Base-by-base conservation (phyloP, 1,140 invertebrate genomes). In the Drosophila triauraria region DNA sequence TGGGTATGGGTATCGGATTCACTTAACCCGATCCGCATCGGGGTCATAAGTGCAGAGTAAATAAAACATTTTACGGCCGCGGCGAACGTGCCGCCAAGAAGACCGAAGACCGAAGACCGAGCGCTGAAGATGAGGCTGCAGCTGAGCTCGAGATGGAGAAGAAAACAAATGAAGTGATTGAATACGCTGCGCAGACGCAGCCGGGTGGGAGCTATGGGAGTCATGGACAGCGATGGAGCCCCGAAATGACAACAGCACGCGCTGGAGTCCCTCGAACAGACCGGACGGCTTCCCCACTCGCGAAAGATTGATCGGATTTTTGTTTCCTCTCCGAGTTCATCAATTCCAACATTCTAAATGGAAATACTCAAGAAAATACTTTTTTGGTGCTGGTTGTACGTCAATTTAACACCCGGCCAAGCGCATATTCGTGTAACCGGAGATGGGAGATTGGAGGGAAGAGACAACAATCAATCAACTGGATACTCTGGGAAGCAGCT, bases 41-140 rank as follows among this genome's bases (percentile, higher is more conserved):
- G 78, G 85, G 85, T 90, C 85, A 90, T 85, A 85, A 90, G 85
- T 82, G 85, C 85, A 90, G 85, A 84, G 85, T 90, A 90, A 90
- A 90, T 90, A 90, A 90, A 90, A 82, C 80, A 88, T 83, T 90
- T 80, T 80, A 65, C 68, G 74, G 80, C 80, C 78, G 63, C 63
- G 30, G 51, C 74, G 75, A 77, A 77, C 75, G 75, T 77, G 75
- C 75, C 74, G 74, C 74, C 74, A 48, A 50, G 68, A 59, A 76
- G 51, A 64, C 67, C 40, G 20, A 30, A 30, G 27, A 7, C 27
- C 27, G 68, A 59, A 76, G 51, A 53, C 23, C 40, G 15, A 13
- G 17, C 32, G 13, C 53, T 15, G 35, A 10, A 72, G 47, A 67
- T 50, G 71, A 50, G 44, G 53, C 56, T 17, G 54, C 59, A 57